These are phyloP conservation scores for Thumatha senex DNA, from an alignment of 2,888 invertebrate genomes.

Conservation along the genomic window DNA sequence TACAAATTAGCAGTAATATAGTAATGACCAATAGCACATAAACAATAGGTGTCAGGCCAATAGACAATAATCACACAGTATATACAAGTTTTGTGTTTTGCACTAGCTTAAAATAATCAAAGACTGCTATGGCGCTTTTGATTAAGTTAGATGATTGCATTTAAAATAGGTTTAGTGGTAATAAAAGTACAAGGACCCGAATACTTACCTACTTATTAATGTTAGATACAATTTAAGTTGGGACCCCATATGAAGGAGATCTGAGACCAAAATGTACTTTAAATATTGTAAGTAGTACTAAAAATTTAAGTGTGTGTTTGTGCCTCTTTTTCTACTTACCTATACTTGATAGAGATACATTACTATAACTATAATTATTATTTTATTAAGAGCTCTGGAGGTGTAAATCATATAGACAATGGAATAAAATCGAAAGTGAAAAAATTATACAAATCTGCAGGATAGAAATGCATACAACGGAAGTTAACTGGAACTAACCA, in stretches of 20 bases:
- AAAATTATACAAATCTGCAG: no score
- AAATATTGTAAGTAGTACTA: constrained; percentile 35
- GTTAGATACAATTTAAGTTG: constrained; percentile 49
- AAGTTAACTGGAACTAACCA: no score
- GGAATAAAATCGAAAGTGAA: no score
- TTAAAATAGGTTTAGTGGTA: constrained; percentile 73
- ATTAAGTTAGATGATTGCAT: constrained; percentile 71
- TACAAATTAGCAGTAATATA: no score
- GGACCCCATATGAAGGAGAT: constrained; percentile 43
- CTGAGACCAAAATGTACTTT: constrained; percentile 67
- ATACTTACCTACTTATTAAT: constrained; percentile 33
- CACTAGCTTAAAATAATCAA: neutral
- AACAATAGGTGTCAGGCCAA: no score
- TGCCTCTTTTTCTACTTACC: constrained; percentile 35
- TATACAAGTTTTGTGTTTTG: no score
- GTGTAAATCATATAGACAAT: no score
- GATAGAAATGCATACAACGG: no score
- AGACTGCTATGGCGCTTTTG: constrained; percentile 43
- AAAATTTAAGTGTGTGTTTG: constrained; percentile 10
- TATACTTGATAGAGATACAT: constrained; percentile 54
- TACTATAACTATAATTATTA: constrained; percentile 46
- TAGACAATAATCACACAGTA: no score
- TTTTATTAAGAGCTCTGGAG: no score
- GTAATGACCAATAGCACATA: no score
- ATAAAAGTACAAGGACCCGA: constrained; percentile 75